Conservation (phyloP, 2,888 invertebrate genomes). For the Glyphotaelius pellucidus region DNA sequence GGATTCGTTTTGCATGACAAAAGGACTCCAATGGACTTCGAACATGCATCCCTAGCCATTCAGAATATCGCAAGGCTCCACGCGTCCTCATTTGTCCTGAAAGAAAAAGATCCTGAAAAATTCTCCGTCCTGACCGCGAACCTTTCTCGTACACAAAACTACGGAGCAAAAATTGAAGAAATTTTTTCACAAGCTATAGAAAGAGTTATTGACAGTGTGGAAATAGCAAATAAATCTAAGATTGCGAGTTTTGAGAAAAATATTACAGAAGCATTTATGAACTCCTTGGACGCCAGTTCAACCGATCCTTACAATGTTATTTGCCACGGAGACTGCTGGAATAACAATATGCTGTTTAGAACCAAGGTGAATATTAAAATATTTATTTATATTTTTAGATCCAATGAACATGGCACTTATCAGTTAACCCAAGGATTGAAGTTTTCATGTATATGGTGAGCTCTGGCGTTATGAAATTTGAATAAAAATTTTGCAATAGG, state of each 20-base stretch:
- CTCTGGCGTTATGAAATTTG: too few relatives aligned
- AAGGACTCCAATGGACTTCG: constrained; percentile 43
- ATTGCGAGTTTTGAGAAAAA: background rate
- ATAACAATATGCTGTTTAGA: constrained; percentile 62
- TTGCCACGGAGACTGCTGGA: constrained; percentile 62
- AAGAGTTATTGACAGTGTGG: background rate
- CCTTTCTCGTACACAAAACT: background rate
- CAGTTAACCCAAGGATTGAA: too few relatives aligned
- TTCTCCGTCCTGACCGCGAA: constrained; percentile 58
- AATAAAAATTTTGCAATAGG: too few relatives aligned
- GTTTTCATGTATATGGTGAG: too few relatives aligned
- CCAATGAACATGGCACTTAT: background rate
- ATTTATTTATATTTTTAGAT: background rate
- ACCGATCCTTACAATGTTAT: constrained; percentile 54
- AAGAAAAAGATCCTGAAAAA: constrained; percentile 47
- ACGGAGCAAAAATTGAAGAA: background rate
- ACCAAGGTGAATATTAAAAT: constrained; percentile 47
- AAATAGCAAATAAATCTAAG: background rate
- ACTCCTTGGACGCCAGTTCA: background rate
- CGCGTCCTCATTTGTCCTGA: constrained; percentile 56
- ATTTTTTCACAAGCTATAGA: background rate
- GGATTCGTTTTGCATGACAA: constrained; percentile 52
- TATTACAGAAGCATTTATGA: background rate
- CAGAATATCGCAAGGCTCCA: constrained; percentile 58
- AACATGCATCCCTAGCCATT: constrained; percentile 39